These are phyloP conservation scores for Lipophrys pholis DNA, from an alignment of 2,113 vertebrate species.

Conservation along the genomic window DNA sequence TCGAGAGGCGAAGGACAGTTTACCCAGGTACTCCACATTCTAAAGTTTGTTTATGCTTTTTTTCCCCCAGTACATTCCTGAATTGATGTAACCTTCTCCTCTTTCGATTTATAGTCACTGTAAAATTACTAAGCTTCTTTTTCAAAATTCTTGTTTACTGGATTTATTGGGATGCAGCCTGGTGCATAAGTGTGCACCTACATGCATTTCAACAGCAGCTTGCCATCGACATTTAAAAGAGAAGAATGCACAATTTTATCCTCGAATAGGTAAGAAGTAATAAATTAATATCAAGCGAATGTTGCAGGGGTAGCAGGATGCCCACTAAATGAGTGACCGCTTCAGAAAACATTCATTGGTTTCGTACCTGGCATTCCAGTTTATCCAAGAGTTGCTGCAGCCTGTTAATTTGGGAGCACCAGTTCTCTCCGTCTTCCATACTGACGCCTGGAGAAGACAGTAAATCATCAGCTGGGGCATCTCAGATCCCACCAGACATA, in stretches of 20 bases:
- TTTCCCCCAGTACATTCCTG: too few relatives aligned
- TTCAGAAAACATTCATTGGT: not conserved
- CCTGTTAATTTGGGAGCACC: constrained; percentile 91
- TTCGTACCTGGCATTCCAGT: constrained; percentile 91
- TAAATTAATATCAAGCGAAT: too few relatives aligned
- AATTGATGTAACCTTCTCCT: too few relatives aligned
- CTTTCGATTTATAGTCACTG: too few relatives aligned
- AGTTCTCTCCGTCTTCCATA: constrained; percentile 87
- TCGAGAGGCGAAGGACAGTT: too few relatives aligned
- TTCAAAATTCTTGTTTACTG: not conserved
- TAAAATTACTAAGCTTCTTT: not conserved
- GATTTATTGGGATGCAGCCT: not conserved
- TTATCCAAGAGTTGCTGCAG: constrained; percentile 95
- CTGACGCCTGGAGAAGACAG: constrained; percentile 78
- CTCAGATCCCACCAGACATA: too few relatives aligned
- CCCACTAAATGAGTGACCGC: not conserved
- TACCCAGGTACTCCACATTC: too few relatives aligned
- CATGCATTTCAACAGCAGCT: not conserved
- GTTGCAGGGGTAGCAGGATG: not conserved
- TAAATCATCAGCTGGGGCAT: too few relatives aligned
- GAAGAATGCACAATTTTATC: too few relatives aligned
- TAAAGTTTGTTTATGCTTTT: too few relatives aligned
- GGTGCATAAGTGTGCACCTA: not conserved
- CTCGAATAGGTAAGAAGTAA: too few relatives aligned
- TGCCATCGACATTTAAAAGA: too few relatives aligned